Base-by-base conservation (phyloP, 1,140 invertebrate genomes). In the Rhopalosiphum padi region DNA sequence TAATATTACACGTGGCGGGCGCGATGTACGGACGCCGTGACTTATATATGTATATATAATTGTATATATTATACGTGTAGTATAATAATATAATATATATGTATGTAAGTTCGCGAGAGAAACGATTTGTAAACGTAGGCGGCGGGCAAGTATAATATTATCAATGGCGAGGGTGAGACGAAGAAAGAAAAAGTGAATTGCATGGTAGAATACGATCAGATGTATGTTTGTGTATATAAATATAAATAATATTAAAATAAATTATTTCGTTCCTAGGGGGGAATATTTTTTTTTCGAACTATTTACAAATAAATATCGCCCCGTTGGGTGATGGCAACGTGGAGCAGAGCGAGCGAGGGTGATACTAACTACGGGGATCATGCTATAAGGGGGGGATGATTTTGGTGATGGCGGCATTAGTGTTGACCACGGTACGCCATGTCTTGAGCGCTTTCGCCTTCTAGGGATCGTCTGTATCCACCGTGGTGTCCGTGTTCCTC, bases 371-470 rank as follows among this genome's bases (percentile, higher is more conserved):
- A 37, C 48, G 22, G n/a, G 35, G 48, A 11, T 22, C 15, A 4
- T 30, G 11, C 60, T 68, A n/a, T n/a, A n/a, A 41, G 21, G 21
- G 68, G 68, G 88, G n/a, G 48, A 53, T 51, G 90, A 30, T 91
- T 43, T n/a, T 25, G 35, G 87, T 0, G 48, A 35, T 43, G 2
- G 3, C 25, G 2, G 2, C 2, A 11, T 86, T n/a, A 93, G 82
- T 93, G 91, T 93, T 93, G 91, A n/a, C 91, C 96, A 94, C 95
- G 96, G 95, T 97, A 97, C 82, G 97, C 97, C 94, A 97, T 94
- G 93, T 97, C 96, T 94, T 96, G 96, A 11, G 96, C 96, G 85
- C 93, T 96, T 68, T 96, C 96, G 60, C 94, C 96, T 88, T 96
- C 95, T 91, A 96, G 95, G 46, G 96, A 95, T 68, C 96, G 95